phyloP scores from a whole-genome alignment of 2,888 invertebrate genomes.

The Polyommatus icarus region DNA sequence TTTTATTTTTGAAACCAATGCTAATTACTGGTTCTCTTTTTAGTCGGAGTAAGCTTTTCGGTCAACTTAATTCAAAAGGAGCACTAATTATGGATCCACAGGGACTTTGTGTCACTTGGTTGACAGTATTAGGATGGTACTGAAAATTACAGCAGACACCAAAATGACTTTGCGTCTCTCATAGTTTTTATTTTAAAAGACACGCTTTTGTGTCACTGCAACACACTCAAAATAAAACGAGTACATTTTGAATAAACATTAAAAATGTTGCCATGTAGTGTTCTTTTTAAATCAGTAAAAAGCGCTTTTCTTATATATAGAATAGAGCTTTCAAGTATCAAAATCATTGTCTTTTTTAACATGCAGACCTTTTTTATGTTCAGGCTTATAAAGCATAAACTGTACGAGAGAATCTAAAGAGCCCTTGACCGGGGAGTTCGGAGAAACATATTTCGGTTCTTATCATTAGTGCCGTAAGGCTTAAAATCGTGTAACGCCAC shows the following conservation, averaged over 20 bases:
- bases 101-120: too few species aligned
- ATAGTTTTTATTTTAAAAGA: not conserved
- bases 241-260: not conserved
- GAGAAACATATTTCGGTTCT: not conserved
- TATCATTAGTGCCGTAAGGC: not conserved
- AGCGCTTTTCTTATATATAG: conserved; percentile 11
- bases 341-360: conserved; percentile 29
- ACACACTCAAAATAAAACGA: not conserved
- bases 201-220: not conserved
- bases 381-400: conserved; percentile 29
- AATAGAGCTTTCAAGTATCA: conserved; percentile 22
- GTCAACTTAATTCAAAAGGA: too few species aligned
- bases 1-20: not conserved
- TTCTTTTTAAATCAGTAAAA: not conserved
- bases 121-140: too few species aligned
- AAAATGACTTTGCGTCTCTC: too few species aligned
- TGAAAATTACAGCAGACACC: too few species aligned
- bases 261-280: not conserved
- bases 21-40: not conserved
- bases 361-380: conserved; percentile 23
- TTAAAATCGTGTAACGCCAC: not conserved
- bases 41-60: not conserved
- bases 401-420: conserved; percentile 15
- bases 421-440: conserved; percentile 6
- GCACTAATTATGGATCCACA: too few species aligned